Evolutionary conservation across 37 sponge, comb jelly and placozoan species (phyloP).

Genomic region (Chondrilla cf. caribensis): DNA sequence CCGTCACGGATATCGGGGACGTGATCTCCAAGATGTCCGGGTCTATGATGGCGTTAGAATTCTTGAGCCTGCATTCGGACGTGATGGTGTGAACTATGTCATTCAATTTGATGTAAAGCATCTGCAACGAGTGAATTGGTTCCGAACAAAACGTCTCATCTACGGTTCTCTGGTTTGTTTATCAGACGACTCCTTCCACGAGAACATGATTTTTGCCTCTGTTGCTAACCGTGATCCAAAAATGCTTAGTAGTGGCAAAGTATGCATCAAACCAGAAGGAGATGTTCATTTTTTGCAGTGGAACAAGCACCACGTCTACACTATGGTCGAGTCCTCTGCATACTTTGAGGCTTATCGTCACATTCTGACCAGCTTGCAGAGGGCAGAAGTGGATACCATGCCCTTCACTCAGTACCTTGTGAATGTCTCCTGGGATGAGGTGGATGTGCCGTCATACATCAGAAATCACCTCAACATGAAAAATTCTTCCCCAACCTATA

Average conservation of each 20-base stretch:
- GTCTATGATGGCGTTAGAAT: slow-evolving; percentile 59
- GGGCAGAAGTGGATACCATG: slow-evolving; percentile 70
- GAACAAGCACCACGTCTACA: slow-evolving; percentile 23
- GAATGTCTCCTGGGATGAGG: slow-evolving; percentile 2
- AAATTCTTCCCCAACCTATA: not conserved
- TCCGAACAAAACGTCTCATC: slow-evolving; percentile 61
- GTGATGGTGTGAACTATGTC: slow-evolving; percentile 44
- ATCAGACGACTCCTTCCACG: slow-evolving; percentile 49
- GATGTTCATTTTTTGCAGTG: not conserved
- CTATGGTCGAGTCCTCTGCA: slow-evolving; percentile 80
- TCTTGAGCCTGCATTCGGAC: slow-evolving; percentile 26
- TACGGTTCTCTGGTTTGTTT: slow-evolving; percentile 86
- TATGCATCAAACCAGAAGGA: slow-evolving; percentile 49
- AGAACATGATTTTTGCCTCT: slow-evolving; percentile 53
- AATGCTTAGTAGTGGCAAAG: slow-evolving; percentile 42
- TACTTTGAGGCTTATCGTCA: slow-evolving; percentile 89
- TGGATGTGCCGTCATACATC: slow-evolving; percentile 39
- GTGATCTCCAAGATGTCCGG: slow-evolving; percentile 51
- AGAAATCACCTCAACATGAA: not conserved
- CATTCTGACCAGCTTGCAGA: slow-evolving; percentile 62
- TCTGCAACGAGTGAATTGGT: slow-evolving; percentile 59
- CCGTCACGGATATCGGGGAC: slow-evolving; percentile 15
- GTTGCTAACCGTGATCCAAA: slow-evolving; percentile 68
- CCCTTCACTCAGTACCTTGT: slow-evolving; percentile 73
- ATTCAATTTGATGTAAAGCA: slow-evolving; percentile 55